phyloP scores from a whole-genome alignment of 2,113 vertebrate species.

The Suricata suricatta region DNA sequence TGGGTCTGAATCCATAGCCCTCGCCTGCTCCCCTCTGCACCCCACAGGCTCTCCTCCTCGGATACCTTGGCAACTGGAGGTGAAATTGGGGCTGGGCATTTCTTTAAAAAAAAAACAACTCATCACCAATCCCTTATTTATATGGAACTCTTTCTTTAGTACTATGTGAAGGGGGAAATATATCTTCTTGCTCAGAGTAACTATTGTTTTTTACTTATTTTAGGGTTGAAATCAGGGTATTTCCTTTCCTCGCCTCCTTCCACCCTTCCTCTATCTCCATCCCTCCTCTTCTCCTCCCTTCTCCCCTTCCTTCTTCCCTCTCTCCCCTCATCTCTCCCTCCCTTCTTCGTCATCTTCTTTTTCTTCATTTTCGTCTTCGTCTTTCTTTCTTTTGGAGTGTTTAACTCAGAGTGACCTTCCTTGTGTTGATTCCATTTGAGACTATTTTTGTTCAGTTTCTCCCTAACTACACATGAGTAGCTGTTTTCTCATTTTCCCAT shows the following conservation, averaged over 20 bases:
- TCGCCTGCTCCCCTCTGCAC: neutral
- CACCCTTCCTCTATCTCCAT: neutral
- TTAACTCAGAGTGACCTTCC: neutral
- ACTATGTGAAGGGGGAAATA: neutral
- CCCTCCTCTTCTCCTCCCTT: too few relatives aligned
- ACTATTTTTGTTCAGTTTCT: slow-evolving; percentile 2
- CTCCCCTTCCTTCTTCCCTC: neutral
- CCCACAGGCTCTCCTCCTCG: neutral
- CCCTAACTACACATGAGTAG: neutral
- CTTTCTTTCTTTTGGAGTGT: neutral
- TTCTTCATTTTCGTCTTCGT: neutral
- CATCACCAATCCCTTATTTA: neutral
- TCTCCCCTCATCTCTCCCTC: rapidly evolving
- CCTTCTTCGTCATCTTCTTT: neutral
- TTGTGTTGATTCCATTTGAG: neutral
- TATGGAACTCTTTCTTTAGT: neutral
- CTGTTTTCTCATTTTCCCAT: slow-evolving; percentile 16
- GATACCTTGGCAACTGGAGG: neutral
- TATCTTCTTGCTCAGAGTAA: neutral
- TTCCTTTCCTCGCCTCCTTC: neutral
- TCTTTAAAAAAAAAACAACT: neutral
- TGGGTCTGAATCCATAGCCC: neutral
- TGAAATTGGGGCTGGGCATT: neutral
- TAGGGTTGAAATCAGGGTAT: neutral
- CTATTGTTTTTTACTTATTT: neutral